These are phyloP conservation scores for Ctenopoma kingsleyae DNA, from an alignment of 2,797 vertebrate species.

Conservation along the genomic window DNA sequence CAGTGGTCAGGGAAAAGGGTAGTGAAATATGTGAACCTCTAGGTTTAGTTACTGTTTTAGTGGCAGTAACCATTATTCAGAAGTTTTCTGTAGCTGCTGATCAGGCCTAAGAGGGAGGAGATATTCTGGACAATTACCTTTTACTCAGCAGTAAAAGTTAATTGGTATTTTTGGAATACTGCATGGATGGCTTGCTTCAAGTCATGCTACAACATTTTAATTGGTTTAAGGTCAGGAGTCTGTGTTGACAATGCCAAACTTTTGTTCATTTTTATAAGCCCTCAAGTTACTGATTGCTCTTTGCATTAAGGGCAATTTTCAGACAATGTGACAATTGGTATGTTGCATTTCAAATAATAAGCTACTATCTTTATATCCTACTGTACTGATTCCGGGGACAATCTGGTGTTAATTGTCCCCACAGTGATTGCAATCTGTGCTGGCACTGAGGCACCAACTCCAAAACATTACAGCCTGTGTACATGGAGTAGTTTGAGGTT, in stretches of 20 bases:
- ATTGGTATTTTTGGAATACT: slow-evolving; percentile 56
- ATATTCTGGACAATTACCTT: slow-evolving; percentile 43
- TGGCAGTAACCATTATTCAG: slow-evolving; percentile 1
- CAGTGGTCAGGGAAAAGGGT: not conserved
- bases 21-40: slow-evolving; percentile 17
- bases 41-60: slow-evolving; percentile 3
- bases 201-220: slow-evolving; percentile 59
- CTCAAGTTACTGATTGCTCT: slow-evolving; percentile 43
- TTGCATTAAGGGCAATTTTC: slow-evolving; percentile 33
- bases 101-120: slow-evolving; percentile 34
- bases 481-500: slow-evolving; percentile 8
- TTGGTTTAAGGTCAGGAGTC: slow-evolving; percentile 53
- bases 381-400: slow-evolving; percentile 33
- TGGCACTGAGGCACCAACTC: slow-evolving; percentile 17
- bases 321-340: slow-evolving; percentile 26
- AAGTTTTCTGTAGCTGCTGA: slow-evolving; percentile 32
- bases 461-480: slow-evolving; percentile 10
- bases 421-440: slow-evolving; percentile 32
- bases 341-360: slow-evolving; percentile 32
- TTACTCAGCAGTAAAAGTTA: slow-evolving; percentile 45
- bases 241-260: slow-evolving; percentile 4
- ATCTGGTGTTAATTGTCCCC: slow-evolving; percentile 47
- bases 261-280: slow-evolving; percentile 10
- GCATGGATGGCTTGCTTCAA: slow-evolving; percentile 55
- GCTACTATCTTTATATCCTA: slow-evolving; percentile 16